A percentile compares a stretch with the other conserved stretches of the same genome.
Conservation (phyloP, 2,888 invertebrate genomes). For the Agrochola lychnidis region DNA sequence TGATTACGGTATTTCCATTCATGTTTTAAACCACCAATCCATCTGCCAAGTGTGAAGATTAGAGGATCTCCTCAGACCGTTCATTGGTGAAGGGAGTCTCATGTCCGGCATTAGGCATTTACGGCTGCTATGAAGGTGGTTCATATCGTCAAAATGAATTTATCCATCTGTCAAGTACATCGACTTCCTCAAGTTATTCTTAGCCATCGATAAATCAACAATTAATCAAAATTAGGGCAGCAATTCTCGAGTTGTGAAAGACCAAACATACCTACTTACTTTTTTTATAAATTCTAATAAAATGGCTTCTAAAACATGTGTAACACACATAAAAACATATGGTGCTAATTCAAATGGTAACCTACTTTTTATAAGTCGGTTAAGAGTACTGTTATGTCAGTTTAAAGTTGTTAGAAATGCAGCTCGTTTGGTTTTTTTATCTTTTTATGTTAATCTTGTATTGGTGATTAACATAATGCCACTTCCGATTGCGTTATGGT, state of each 20-base stretch:
- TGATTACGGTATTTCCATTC: background rate
- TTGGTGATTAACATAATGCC: constrained; percentile 36
- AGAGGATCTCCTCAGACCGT: background rate
- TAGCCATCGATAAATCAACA: constrained; percentile 35
- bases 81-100: background rate
- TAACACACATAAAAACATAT: constrained; percentile 19
- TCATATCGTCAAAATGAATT: background rate
- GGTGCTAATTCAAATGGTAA: constrained; percentile 31
- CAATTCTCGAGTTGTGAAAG: constrained; percentile 22
- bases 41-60: background rate
- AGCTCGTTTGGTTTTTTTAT: constrained; percentile 27
- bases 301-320: constrained; percentile 24
- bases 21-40: background rate
- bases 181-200: constrained; percentile 36
- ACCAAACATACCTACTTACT: constrained; percentile 3
- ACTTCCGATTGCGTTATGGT: constrained; percentile 24
- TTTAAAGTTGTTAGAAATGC: constrained; percentile 39
- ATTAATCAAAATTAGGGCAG: constrained; percentile 37
- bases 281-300: constrained; percentile 16
- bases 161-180: background rate
- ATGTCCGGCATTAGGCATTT: background rate
- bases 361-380: constrained; percentile 52
- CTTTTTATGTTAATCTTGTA: constrained; percentile 36
- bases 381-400: constrained; percentile 57
- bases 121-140: background rate